These are phyloP conservation scores for Mythimna lalbum DNA, from an alignment of 2,888 invertebrate genomes.

Conservation along the genomic window DNA sequence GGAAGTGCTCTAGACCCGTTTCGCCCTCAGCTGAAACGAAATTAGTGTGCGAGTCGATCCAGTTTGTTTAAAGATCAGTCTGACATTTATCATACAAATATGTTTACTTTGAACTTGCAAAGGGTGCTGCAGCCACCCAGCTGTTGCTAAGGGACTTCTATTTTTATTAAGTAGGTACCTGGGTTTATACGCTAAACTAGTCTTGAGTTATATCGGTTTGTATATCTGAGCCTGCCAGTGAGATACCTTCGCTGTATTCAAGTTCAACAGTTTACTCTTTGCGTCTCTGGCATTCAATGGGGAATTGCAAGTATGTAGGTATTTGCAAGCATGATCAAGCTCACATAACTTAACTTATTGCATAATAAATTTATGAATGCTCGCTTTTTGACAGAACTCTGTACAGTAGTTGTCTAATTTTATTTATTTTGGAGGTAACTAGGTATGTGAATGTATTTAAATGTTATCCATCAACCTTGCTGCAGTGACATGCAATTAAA, in stretches of 20 bases:
- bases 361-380: constrained; percentile 15
- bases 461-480: constrained; percentile 67
- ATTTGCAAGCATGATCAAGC: constrained; percentile 30
- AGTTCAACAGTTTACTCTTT: constrained; percentile 27
- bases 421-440: constrained; percentile 60
- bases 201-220: constrained; percentile 6
- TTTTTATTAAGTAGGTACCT: constrained; percentile 3
- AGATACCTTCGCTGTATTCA: constrained; percentile 12
- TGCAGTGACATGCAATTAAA: constrained; percentile 64
- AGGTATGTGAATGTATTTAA: constrained; percentile 61
- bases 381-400: constrained; percentile 16
- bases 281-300: constrained; percentile 30
- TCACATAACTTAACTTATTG: constrained; percentile 28
- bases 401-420: constrained; percentile 31
- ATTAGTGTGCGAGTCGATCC: constrained; percentile 77
- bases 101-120: constrained; percentile 56
- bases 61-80: constrained; percentile 86
- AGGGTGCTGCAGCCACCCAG: constrained; percentile 42
- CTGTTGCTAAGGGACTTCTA: constrained; percentile 28
- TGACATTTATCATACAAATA: constrained; percentile 83
- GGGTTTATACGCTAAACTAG: constrained; percentile 19
- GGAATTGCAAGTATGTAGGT: constrained; percentile 34
- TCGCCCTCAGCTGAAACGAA: constrained; percentile 84
- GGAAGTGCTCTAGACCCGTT: constrained; percentile 85
- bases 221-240: neutral